phyloP scores from a whole-genome alignment of 2,113 vertebrate species.

The Petaurus breviceps region DNA sequence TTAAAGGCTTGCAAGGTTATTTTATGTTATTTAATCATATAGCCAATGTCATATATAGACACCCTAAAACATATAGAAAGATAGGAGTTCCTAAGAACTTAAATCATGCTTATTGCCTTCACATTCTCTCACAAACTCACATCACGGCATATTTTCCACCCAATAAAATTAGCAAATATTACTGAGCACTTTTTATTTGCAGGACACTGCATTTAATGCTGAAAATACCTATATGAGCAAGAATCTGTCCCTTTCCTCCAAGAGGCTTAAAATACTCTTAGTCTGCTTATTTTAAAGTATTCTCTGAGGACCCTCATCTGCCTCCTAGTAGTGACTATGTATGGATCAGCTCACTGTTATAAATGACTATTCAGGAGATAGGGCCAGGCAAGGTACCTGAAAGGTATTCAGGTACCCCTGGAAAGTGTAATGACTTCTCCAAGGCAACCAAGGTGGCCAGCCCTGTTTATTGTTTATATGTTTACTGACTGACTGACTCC shows the following conservation, averaged over 20 bases:
- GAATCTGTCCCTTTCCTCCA: not conserved
- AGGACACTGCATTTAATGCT: not conserved
- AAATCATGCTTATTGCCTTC: not conserved
- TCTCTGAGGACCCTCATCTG: not conserved
- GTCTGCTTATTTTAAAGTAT: not conserved
- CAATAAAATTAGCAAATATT: not conserved
- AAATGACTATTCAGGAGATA: not conserved
- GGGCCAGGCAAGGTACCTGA: not conserved
- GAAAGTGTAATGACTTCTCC: not conserved
- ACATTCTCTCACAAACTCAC: constrained; percentile 3
- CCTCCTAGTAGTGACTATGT: not conserved
- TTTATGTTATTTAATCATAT: constrained; percentile 29
- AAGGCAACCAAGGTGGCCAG: not conserved
- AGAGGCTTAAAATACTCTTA: not conserved
- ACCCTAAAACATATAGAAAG: constrained; percentile 21
- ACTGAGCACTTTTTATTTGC: not conserved
- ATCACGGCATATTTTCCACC: not conserved
- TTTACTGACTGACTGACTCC: not conserved
- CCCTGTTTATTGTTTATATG: not conserved
- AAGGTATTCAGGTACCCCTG: not conserved
- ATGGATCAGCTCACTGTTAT: not conserved
- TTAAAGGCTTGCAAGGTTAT: not conserved
- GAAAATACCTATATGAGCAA: not conserved
- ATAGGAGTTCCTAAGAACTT: not conserved
- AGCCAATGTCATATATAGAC: constrained; percentile 5